A percentile compares a stretch with the other conserved stretches of the same genome.
Conservation (phyloP, 2,797 vertebrate species). For the Sebastes hubbsi region DNA sequence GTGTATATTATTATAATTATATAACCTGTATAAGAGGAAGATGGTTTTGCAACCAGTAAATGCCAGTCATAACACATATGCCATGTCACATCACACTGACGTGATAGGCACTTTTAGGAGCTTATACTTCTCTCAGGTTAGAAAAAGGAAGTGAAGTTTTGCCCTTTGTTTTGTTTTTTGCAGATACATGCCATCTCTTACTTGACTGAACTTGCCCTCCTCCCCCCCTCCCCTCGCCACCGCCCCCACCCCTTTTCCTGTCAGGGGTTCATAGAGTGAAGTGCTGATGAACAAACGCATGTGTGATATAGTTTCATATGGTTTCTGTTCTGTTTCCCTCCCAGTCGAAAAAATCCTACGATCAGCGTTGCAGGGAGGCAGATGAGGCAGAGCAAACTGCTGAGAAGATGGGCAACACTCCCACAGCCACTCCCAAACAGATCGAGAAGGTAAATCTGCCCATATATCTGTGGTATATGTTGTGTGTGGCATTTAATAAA, state of each 20-base stretch:
- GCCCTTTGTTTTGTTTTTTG: neutral
- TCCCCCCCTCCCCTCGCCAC: neutral
- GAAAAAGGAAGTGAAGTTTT: slow-evolving; percentile 44
- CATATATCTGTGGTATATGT: neutral
- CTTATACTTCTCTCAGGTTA: neutral
- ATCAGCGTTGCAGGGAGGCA: slow-evolving; percentile 91
- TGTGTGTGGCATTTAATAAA: no score
- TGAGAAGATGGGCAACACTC: slow-evolving; percentile 76
- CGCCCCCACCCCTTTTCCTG: slow-evolving; percentile 17
- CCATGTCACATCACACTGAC: neutral
- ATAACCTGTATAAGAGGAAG: neutral
- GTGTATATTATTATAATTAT: neutral
- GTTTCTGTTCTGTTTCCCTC: slow-evolving; percentile 34
- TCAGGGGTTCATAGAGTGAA: neutral
- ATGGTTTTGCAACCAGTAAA: neutral
- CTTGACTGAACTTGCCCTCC: neutral
- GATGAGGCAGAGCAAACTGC: slow-evolving; percentile 88
- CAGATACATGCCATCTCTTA: neutral
- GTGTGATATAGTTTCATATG: neutral
- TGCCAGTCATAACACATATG: neutral
- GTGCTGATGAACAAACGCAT: neutral
- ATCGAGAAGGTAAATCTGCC: slow-evolving; percentile 87
- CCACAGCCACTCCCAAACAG: slow-evolving; percentile 87
- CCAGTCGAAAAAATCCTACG: slow-evolving; percentile 90
- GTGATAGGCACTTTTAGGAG: neutral